Base-by-base conservation (phyloP, 2,113 vertebrate genomes). In the Neolamprologus variostigma region DNA sequence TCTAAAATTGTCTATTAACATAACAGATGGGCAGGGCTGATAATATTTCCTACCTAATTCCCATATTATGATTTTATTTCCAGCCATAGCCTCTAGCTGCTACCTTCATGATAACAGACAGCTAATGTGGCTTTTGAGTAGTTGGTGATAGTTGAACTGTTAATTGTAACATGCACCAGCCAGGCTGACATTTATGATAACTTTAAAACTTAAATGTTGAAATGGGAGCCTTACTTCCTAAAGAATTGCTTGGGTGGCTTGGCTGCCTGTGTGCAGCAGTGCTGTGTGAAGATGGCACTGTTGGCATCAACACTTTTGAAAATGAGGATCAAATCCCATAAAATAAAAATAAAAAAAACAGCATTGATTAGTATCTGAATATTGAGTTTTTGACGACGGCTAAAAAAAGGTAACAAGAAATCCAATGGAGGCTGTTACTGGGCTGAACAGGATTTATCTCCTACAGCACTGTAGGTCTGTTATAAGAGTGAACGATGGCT, bases 291-390 rank as follows among this genome's bases (percentile, higher is more conserved):
- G 37, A 23, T 45, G 21, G 21, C 21, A 73, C 37, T 16, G 37
- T 42, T 71, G 35, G 8, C 40, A 42, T 26, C 66, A 71, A 23
- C 13, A 42, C n/a, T 3, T 23, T 4, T 71, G 5, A 40, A 42
- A 42, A 71, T 26, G 8, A 71, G 37, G 3, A 42, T 16, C 3
- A 23, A 40, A 71, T 26, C 13, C 3, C 37, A 45, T 45, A 4
- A 31, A 12, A 23, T 1, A 33, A 33, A 26, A 5, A 1, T 0
- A 0, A 1, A 1, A 1, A 5, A 0, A 16, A 2, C 5, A 73
- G 1, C 3, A 1, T 45, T 26, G 21, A 71, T 45, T 17, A 45
- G 13, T 45, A 5, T 45, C 68, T 26, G 0, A 45, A 73, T 45
- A 73, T 45, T 37, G 17, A 37, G 61, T n/a, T 12, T 66, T 66